These are phyloP conservation scores for Rotaria sp. DNA, from an alignment of 2,888 invertebrate genomes.

Conservation along the genomic window DNA sequence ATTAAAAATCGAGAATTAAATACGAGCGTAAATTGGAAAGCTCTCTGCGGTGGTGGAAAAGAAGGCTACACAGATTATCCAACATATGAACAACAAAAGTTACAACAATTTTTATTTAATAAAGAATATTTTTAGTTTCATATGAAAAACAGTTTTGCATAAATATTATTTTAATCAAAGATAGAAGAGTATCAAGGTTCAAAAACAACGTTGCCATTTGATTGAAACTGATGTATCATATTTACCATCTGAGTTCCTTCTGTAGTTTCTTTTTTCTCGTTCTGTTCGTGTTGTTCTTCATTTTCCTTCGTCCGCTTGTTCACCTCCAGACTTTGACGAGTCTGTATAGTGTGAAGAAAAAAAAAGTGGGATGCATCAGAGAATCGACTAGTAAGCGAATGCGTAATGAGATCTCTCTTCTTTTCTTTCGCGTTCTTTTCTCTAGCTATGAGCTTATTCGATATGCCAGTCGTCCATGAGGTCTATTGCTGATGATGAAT, in stretches of 20 bases:
- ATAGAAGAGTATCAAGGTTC: background rate
- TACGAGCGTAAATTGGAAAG: too few species aligned
- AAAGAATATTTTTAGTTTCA: background rate
- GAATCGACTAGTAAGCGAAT: background rate
- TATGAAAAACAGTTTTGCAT: background rate
- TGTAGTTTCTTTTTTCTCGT: background rate
- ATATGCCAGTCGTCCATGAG: background rate
- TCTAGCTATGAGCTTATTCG: constrained; percentile 16
- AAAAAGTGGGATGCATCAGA: background rate
- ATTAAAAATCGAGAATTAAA: too few species aligned
- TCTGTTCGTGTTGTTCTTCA: background rate
- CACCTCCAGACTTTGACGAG: constrained; percentile 7
- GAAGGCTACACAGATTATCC: too few species aligned
- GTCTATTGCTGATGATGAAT: background rate
- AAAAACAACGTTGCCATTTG: background rate
- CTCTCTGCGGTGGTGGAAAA: too few species aligned
- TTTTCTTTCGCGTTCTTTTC: background rate
- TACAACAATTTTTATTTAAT: too few species aligned
- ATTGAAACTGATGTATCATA: background rate
- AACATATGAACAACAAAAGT: too few species aligned
- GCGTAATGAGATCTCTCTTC: background rate
- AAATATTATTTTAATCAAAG: background rate
- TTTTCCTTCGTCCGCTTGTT: background rate
- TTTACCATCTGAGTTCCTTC: background rate
- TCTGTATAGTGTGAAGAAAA: background rate